These are phyloP conservation scores for Minunthozetes semirufus DNA, from an alignment of 2,888 invertebrate species.

Conservation along the genomic window DNA sequence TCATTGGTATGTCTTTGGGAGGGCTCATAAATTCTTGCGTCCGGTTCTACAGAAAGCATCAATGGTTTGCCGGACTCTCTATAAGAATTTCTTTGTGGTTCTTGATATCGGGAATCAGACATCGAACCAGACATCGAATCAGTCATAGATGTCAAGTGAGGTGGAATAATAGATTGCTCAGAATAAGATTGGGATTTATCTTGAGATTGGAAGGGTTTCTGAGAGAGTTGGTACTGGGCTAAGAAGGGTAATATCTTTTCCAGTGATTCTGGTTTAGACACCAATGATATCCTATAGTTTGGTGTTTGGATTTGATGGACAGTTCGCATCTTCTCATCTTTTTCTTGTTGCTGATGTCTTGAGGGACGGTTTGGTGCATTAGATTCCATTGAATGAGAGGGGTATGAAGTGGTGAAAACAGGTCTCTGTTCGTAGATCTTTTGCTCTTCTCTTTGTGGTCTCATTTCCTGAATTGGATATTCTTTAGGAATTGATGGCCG, in stretches of 20 bases:
- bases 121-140: too few relatives aligned
- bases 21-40: too few relatives aligned
- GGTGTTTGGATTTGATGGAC: neutral
- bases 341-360: neutral
- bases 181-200: neutral
- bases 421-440: neutral
- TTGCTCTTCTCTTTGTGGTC: neutral
- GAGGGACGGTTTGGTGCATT: too few relatives aligned
- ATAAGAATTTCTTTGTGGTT: too few relatives aligned
- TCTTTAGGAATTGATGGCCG: neutral
- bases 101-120: too few relatives aligned
- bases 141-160: too few relatives aligned
- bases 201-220: neutral
- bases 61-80: too few relatives aligned
- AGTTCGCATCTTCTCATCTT: neutral
- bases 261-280: neutral
- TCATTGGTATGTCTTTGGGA: too few relatives aligned
- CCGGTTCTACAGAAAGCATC: too few relatives aligned
- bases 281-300: neutral
- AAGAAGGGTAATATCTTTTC: neutral
- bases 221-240: too few relatives aligned
- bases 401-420: neutral
- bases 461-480: neutral
- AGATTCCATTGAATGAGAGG: neutral
- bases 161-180: too few relatives aligned